These are phyloP conservation scores for Calameuta idolon DNA, from an alignment of 2,888 invertebrate species.

Conservation along the genomic window DNA sequence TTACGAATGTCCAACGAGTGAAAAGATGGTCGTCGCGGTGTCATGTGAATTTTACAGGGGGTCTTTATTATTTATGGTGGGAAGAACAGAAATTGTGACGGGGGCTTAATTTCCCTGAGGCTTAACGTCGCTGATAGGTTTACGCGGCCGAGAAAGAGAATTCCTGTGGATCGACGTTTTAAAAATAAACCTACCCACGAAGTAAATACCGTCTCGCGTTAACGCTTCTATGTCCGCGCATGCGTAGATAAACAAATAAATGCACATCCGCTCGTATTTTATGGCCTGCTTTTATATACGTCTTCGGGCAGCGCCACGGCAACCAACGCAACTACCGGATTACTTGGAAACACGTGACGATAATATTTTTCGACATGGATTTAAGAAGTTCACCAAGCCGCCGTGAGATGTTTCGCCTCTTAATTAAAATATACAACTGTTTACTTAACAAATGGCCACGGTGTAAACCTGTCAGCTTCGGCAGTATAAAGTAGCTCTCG, in stretches of 20 bases:
- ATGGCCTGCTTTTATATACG: neutral
- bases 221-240: constrained; percentile 1
- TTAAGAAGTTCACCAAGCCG: constrained; percentile 22
- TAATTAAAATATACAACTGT: constrained; percentile 33
- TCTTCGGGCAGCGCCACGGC: neutral
- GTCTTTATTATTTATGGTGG: neutral
- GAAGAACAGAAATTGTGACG: neutral
- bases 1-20: neutral
- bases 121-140: neutral
- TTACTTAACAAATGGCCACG: constrained; percentile 32
- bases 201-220: constrained; percentile 8
- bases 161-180: neutral
- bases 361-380: constrained; percentile 22
- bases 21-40: neutral
- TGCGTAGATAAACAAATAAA: constrained; percentile 8
- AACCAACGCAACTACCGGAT: neutral
- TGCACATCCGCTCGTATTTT: constrained; percentile 8
- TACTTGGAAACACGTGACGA: constrained; percentile 16
- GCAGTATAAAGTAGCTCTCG: constrained; percentile 19
- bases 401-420: constrained; percentile 18
- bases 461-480: constrained; percentile 28
- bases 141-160: neutral
- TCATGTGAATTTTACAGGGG: neutral
- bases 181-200: neutral
- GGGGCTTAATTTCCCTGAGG: neutral